Base-by-base conservation (phyloP, 2,797 vertebrate species). In the Tapirus indicus region DNA sequence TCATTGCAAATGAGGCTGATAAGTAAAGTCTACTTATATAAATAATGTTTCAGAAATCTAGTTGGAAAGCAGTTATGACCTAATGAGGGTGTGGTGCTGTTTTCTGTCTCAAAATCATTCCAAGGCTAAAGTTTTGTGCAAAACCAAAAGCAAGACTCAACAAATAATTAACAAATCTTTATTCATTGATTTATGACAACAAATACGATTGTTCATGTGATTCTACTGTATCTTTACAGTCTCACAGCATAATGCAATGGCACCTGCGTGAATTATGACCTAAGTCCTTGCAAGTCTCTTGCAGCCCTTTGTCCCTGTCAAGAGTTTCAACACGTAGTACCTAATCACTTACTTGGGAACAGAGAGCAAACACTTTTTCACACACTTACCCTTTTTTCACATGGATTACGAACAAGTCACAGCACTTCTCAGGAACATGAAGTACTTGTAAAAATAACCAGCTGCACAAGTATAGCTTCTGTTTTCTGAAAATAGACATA, bases 371-470 rank as follows among this genome's bases (percentile, higher is more conserved):
- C 4, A 64, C 11, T 60, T 94, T 78, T 87, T 74, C 11, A 69
- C 72, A 83, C 27, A 35, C 2, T 69, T 79, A 41, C 64, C 56
- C 25, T 94, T 88, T 85, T 44, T 75, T 62, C 44, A 68, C 13
- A 20, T 85, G 66, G 47, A 86, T 35, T 91, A 78, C 95, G 44
- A 89, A 96, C 69, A 94, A 92, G 62, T 96, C 74, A 84, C 17
- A 94, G 80, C 82, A 97, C 82, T 32, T 94, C 56, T 84, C 25
- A 16, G 29, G 97, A 94, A 95, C 87, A 95, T 66, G 25, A 62
- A 29, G 41, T 92, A 77, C 77, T 82, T 97, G 83, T 52, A n/a
- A 92, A 97, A 97, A 89, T 91, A 97, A 84, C 20, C 29, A 82
- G 38, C 35, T 83, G 14, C 47, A 13, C 18, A 32, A 95, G 7